Percentiles rank a stretch among this genome's conserved stretches.
Conservation (phyloP, 1,140 invertebrate genomes). For the Heliconius melpomene region DNA sequence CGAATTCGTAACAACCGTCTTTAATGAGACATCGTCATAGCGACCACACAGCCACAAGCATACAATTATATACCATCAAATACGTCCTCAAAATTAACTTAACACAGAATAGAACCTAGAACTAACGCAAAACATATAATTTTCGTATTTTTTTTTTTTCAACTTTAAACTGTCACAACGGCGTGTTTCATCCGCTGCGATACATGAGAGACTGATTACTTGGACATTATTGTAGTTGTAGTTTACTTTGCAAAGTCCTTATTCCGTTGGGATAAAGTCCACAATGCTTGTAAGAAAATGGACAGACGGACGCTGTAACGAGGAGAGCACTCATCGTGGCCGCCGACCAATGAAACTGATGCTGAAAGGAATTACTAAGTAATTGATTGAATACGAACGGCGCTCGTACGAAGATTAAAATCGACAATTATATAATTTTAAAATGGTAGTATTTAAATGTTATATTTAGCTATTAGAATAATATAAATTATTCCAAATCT, state of each 20-base stretch:
- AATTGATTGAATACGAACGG: not conserved
- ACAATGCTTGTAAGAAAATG: conserved; percentile 1
- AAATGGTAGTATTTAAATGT: not conserved
- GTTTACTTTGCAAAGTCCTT: conserved; percentile 20
- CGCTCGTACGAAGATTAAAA: not conserved
- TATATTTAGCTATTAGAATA: not conserved
- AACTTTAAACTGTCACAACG: conserved; percentile 25
- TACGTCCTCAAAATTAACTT: not conserved
- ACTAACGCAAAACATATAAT: not conserved
- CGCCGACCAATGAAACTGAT: conserved; percentile 22
- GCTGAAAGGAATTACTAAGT: conserved; percentile 4
- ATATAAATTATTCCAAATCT: not conserved
- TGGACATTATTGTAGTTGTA: conserved; percentile 14
- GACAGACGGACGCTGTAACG: conserved; percentile 26
- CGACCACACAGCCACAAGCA: not conserved
- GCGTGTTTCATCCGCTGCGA: conserved; percentile 46
- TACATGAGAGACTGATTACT: conserved; percentile 53
- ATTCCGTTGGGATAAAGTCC: conserved; percentile 25
- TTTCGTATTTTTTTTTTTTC: not conserved
- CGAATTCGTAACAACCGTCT: not conserved
- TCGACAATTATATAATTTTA: not conserved
- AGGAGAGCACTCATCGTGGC: conserved; percentile 20
- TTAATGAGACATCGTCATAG: not conserved
- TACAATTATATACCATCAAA: not conserved
- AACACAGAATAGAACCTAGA: not conserved